These are phyloP conservation scores for Teleiodes luculella DNA, from an alignment of 2,888 invertebrate genomes.

Conservation along the genomic window DNA sequence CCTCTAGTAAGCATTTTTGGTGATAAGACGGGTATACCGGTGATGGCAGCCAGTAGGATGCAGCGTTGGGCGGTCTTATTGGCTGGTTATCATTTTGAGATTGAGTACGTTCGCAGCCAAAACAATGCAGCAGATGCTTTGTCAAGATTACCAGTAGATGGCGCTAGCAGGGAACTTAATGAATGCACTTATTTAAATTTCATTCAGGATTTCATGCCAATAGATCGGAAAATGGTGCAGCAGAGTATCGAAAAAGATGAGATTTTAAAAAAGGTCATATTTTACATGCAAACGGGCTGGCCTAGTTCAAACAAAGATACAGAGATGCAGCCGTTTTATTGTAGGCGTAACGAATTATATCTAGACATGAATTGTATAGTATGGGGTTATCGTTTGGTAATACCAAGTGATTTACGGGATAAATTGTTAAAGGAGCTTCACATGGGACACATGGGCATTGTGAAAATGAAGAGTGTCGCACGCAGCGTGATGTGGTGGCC, in stretches of 20 bases:
- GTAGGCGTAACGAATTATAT: slow-evolving; percentile 18
- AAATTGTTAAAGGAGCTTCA: slow-evolving; percentile 22
- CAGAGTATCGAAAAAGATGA: background rate
- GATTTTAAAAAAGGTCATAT: background rate
- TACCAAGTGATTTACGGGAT: slow-evolving; percentile 14
- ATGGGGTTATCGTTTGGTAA: slow-evolving; percentile 23
- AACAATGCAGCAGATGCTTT: slow-evolving; percentile 11
- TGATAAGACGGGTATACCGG: slow-evolving; percentile 18
- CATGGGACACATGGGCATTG: slow-evolving; percentile 23
- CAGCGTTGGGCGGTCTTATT: slow-evolving; percentile 17
- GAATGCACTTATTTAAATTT: slow-evolving; percentile 14
- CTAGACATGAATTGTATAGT: slow-evolving; percentile 17
- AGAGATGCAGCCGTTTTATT: slow-evolving; percentile 2
- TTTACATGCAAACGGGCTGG: slow-evolving; percentile 2
- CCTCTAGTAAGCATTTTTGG: slow-evolving; percentile 23
- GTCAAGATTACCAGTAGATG: slow-evolving; percentile 7
- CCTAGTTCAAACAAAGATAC: background rate
- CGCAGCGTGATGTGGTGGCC: slow-evolving; percentile 28
- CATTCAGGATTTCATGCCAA: slow-evolving; percentile 12
- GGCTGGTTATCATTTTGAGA: slow-evolving; percentile 10
- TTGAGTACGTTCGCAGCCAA: background rate
- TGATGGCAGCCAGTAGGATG: slow-evolving; percentile 21
- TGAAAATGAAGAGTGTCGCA: slow-evolving; percentile 25
- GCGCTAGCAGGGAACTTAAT: background rate
- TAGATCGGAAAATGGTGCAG: background rate